Percentiles rank a stretch among this genome's conserved stretches.
These are phyloP conservation scores for Tapirus indicus DNA, from an alignment of 2,797 vertebrate species.

Conservation along the genomic window DNA sequence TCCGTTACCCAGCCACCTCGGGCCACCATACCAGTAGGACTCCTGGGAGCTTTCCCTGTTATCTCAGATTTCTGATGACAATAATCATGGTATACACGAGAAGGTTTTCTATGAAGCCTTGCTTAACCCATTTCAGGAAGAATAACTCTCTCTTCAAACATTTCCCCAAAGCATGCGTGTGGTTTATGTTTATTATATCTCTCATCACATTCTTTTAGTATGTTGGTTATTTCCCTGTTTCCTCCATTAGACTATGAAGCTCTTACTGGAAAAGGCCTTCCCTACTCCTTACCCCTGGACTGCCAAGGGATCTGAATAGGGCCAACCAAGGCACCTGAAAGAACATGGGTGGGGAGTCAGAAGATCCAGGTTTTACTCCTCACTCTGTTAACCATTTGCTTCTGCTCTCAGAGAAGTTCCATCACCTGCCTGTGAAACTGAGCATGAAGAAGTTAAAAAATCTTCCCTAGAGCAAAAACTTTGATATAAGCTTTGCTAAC, in stretches of 20 bases:
- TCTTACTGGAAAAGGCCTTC: neutral
- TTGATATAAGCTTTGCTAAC: too few species aligned
- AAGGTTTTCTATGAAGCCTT: neutral
- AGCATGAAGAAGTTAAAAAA: too few species aligned
- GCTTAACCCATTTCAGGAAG: neutral
- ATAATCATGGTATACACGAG: neutral
- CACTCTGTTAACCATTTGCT: neutral
- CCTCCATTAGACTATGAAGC: neutral
- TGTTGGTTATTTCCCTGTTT: neutral
- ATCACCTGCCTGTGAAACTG: neutral
- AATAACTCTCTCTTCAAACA: neutral
- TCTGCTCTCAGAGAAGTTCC: neutral
- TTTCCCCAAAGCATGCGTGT: neutral
- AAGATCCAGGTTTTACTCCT: neutral
- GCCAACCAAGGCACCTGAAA: neutral
- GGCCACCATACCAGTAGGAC: neutral
- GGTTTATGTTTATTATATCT: neutral
- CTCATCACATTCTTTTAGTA: neutral
- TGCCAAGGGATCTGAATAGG: neutral
- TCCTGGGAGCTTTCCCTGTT: neutral
- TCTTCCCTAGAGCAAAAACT: too few species aligned
- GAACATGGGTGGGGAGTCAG: neutral
- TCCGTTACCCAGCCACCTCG: neutral
- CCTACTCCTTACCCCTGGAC: neutral
- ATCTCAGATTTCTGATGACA: neutral